Evolutionary conservation across 2,888 invertebrate species (phyloP).

Genomic region (Hesperia comma): DNA sequence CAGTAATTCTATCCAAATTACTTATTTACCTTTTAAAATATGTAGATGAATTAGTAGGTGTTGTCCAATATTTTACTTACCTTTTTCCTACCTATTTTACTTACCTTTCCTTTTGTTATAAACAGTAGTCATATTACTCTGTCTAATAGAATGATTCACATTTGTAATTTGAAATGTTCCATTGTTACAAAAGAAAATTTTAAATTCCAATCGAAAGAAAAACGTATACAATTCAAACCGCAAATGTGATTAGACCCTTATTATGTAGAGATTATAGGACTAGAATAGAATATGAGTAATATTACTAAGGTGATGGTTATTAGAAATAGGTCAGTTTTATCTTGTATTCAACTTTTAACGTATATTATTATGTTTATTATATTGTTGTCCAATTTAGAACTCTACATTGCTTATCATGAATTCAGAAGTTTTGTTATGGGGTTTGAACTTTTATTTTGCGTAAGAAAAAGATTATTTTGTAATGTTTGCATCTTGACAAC

Average conservation of each 20-base stretch:
- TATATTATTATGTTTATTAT: slow-evolving; percentile 43
- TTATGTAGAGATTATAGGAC: slow-evolving; percentile 29
- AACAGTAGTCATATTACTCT: slow-evolving; percentile 13
- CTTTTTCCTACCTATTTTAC: no score
- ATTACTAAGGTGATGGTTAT: slow-evolving; percentile 58
- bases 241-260: slow-evolving; percentile 44
- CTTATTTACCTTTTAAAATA: slow-evolving; percentile 8
- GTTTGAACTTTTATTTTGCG: slow-evolving; percentile 80
- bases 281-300: slow-evolving; percentile 34
- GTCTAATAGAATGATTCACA: slow-evolving; percentile 14
- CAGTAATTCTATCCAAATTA: slow-evolving; percentile 49
- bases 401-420: slow-evolving; percentile 64
- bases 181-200: slow-evolving; percentile 1
- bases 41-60: slow-evolving; percentile 12
- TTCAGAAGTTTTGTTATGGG: slow-evolving; percentile 75
- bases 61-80: slow-evolving; percentile 6
- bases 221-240: slow-evolving; percentile 43
- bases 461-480: slow-evolving; percentile 71
- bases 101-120: slow-evolving; percentile 22
- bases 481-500: slow-evolving; percentile 85
- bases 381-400: slow-evolving; percentile 54
- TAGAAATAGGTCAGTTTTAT: slow-evolving; percentile 43
- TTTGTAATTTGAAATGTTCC: slow-evolving; percentile 27
- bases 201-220: slow-evolving; percentile 16
- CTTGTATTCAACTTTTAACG: slow-evolving; percentile 43